Percentiles rank a stretch among this genome's conserved stretches.
phyloP scores from a whole-genome alignment of 2,888 invertebrate species.

The Melinopterus prodromus region DNA sequence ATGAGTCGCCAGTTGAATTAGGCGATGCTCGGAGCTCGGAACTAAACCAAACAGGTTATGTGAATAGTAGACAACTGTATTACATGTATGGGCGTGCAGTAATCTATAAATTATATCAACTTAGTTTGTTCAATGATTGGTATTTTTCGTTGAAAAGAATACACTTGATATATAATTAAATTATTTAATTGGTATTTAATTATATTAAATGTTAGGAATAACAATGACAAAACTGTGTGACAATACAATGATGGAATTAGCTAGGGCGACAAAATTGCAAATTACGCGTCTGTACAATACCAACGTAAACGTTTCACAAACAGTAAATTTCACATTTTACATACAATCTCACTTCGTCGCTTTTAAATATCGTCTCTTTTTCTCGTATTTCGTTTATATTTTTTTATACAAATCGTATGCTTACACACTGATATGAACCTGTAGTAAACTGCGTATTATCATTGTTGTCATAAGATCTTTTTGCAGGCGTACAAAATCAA shows the following conservation, averaged over 20 bases:
- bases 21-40: background rate
- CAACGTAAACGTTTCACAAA: conserved; percentile 33
- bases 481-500: conserved; percentile 40
- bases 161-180: conserved; percentile 40
- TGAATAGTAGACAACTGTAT: too few species aligned
- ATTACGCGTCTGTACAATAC: conserved; percentile 37
- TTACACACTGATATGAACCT: conserved; percentile 13
- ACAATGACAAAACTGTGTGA: conserved; percentile 47
- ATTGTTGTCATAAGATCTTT: conserved; percentile 46
- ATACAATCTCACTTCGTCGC: conserved; percentile 10
- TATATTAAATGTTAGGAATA: conserved; percentile 49
- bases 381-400: conserved; percentile 11
- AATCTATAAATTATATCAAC: too few species aligned
- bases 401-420: conserved; percentile 32
- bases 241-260: conserved; percentile 44
- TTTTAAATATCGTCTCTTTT: conserved; percentile 1
- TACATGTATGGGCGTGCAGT: too few species aligned
- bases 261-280: conserved; percentile 45
- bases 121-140: too few species aligned
- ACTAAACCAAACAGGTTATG: background rate
- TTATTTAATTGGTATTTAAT: conserved; percentile 48
- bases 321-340: conserved; percentile 27
- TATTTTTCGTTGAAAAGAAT: conserved; percentile 7
- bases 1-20: background rate
- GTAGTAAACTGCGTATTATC: conserved; percentile 41